Percentiles rank a stretch among this genome's conserved stretches.
These are phyloP conservation scores for Fratercula arctica DNA, from an alignment of 2,797 vertebrate species.

Conservation along the genomic window DNA sequence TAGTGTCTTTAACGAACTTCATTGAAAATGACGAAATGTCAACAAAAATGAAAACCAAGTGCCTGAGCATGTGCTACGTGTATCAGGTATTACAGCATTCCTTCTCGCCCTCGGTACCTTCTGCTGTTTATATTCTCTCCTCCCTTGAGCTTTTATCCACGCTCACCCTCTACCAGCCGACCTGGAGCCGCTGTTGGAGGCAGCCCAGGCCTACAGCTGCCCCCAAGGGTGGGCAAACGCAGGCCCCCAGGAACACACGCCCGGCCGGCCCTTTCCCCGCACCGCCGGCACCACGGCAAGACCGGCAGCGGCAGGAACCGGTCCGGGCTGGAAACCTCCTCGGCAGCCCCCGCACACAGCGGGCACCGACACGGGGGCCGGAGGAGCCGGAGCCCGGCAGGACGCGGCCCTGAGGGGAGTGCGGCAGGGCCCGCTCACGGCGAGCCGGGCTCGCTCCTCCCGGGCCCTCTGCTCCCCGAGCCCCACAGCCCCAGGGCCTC, in stretches of 20 bases:
- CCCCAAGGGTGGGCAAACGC: not conserved
- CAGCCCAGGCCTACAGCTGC: not conserved
- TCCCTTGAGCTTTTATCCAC: accelerated
- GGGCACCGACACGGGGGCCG: no score
- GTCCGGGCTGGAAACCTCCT: not conserved
- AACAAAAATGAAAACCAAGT: accelerated
- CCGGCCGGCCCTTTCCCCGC: not conserved
- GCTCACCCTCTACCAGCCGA: accelerated
- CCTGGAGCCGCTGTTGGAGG: not conserved
- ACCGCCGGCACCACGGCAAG: no score
- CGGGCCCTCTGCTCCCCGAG: not conserved
- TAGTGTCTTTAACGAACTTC: not conserved
- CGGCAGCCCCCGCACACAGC: not conserved
- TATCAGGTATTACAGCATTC: not conserved
- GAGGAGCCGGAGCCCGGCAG: not conserved
- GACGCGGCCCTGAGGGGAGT: not conserved
- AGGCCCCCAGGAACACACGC: not conserved
- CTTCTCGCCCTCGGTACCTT: accelerated
- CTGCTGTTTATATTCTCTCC: accelerated
- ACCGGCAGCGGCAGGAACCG: not conserved
- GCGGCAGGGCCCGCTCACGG: not conserved
- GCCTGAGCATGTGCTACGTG: accelerated
- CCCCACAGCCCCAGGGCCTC: not conserved
- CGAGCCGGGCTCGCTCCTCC: no score
- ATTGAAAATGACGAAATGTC: not conserved